Percentiles rank a stretch among this genome's conserved stretches.
These are phyloP conservation scores for Melipona quadrifasciata DNA, from an alignment of 1,140 invertebrate genomes.

Conservation along the genomic window DNA sequence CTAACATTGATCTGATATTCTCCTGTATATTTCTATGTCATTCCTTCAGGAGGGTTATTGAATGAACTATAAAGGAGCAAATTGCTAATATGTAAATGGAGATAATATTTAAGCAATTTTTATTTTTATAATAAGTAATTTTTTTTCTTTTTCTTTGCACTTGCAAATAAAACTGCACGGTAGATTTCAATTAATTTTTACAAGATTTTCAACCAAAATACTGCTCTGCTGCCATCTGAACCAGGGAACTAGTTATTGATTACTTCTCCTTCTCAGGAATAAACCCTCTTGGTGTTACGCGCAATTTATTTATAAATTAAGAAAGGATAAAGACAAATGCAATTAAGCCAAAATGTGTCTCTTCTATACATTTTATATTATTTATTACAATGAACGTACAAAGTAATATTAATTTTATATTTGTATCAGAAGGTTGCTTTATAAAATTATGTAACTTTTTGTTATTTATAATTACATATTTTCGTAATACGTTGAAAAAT, in stretches of 20 bases:
- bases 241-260: slow-evolving; percentile 59
- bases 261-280: slow-evolving; percentile 41
- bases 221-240: slow-evolving; percentile 63
- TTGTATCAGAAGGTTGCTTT: not conserved
- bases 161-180: not conserved
- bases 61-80: not conserved
- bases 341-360: not conserved
- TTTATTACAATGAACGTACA: slow-evolving; percentile 7
- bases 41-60: not conserved
- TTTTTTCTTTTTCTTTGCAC: not conserved
- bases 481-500: not conserved
- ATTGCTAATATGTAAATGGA: not conserved
- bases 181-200: not conserved
- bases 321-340: not conserved
- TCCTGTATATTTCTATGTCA: not conserved
- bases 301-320: not conserved
- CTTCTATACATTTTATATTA: not conserved
- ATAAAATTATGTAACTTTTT: not conserved
- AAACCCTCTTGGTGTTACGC: not conserved
- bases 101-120: not conserved
- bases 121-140: not conserved
- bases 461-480: not conserved
- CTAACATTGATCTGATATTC: not conserved
- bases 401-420: slow-evolving; percentile 30
- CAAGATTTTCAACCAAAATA: slow-evolving; percentile 27